Conservation (phyloP, 2,113 vertebrate species). For the Myiopsitta monachus region DNA sequence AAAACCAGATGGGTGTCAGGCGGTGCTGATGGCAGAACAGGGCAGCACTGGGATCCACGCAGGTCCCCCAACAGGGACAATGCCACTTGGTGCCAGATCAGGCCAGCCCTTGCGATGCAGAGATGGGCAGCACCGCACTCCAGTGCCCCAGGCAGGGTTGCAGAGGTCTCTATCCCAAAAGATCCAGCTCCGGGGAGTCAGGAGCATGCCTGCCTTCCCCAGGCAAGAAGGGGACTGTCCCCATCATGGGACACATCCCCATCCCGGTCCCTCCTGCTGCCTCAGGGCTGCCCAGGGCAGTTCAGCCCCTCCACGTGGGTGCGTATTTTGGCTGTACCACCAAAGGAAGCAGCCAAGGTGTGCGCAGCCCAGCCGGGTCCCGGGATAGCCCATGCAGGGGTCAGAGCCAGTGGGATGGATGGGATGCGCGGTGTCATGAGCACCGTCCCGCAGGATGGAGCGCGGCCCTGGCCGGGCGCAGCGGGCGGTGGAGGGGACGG, state of each 20-base stretch:
- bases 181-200: background rate
- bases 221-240: background rate
- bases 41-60: background rate
- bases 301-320: background rate
- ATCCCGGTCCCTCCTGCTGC: background rate
- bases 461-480: background rate
- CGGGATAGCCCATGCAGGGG: slow-evolving; percentile 18
- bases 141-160: background rate
- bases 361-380: background rate
- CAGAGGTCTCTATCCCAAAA: background rate
- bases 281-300: background rate
- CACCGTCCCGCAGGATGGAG: slow-evolving; percentile 11
- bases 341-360: background rate
- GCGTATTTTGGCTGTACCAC: background rate
- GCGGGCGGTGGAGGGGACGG: slow-evolving; percentile 15
- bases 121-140: background rate
- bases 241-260: background rate
- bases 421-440: slow-evolving; percentile 43
- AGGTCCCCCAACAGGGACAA: background rate
- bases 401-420: slow-evolving; percentile 21
- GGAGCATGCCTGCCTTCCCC: background rate
- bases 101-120: background rate
- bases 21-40: background rate
- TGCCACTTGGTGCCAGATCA: background rate
- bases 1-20: background rate